Evolutionary conservation across 2,113 vertebrate genomes (phyloP).

Genomic region (Megaptera novaeangliae): DNA sequence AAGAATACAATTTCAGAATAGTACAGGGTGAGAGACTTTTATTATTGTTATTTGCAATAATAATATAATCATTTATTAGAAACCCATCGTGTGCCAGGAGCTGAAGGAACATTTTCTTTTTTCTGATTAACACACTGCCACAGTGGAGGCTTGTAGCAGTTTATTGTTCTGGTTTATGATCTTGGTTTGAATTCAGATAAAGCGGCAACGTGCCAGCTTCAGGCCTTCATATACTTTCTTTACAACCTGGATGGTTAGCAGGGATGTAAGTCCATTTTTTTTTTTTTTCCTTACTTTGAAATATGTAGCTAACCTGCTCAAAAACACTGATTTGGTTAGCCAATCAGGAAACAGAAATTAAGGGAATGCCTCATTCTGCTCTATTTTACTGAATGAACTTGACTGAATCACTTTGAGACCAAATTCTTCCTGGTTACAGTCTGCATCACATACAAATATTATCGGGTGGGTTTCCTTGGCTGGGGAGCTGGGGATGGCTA

Average conservation of each 20-base stretch:
- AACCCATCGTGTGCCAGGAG: neutral
- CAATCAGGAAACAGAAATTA: slow-evolving; percentile 71
- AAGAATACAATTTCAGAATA: neutral
- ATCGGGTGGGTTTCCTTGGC: slow-evolving; percentile 34
- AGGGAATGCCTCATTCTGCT: neutral
- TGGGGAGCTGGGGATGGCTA: slow-evolving; percentile 17
- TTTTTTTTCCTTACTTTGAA: neutral
- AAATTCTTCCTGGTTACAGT: slow-evolving; percentile 34
- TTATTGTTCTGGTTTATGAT: slow-evolving; percentile 72
- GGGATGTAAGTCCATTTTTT: neutral
- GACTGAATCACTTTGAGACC: neutral
- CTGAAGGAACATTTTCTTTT: neutral
- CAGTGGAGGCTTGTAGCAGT: slow-evolving; percentile 30
- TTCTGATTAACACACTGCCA: neutral
- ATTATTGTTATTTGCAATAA: neutral
- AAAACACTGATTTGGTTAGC: slow-evolving; percentile 45
- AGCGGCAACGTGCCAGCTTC: neutral
- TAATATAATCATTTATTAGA: neutral
- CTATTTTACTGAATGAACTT: slow-evolving; percentile 48
- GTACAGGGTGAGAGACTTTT: neutral
- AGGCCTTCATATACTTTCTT: slow-evolving; percentile 9
- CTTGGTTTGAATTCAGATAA: slow-evolving; percentile 42
- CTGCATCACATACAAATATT: neutral
- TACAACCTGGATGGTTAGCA: neutral
- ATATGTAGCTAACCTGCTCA: neutral